Evolutionary conservation across 2,888 invertebrate species (phyloP).

Genomic region (Eristalis arbustorum): DNA sequence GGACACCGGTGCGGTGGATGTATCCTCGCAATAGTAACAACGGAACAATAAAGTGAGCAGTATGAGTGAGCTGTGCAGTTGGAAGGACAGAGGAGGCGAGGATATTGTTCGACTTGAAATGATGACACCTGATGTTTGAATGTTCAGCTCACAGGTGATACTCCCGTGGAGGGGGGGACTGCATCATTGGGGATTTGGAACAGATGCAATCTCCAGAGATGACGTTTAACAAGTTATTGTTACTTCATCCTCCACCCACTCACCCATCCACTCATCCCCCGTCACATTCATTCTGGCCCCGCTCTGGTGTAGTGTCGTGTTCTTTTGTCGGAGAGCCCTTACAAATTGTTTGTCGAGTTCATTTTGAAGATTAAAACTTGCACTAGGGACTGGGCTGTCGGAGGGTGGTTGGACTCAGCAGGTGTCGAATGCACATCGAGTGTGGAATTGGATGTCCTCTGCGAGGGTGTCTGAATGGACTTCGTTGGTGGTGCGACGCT

Average conservation of each 20-base stretch:
- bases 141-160: constrained; percentile 7
- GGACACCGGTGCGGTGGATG: neutral
- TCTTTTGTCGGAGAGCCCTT: constrained; percentile 22
- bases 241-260: constrained; percentile 5
- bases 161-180: constrained; percentile 9
- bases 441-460: neutral
- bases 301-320: constrained; percentile 4
- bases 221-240: constrained; percentile 61
- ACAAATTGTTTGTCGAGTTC: constrained; percentile 65
- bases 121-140: constrained; percentile 62
- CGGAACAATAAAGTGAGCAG: constrained; percentile 65
- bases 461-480: neutral
- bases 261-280: neutral
- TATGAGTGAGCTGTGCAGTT: constrained; percentile 37
- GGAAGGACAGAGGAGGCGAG: constrained; percentile 11
- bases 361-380: constrained; percentile 68
- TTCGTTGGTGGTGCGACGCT: neutral
- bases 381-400: constrained; percentile 3
- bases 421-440: neutral
- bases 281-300: neutral
- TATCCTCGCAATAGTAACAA: constrained; percentile 31
- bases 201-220: constrained; percentile 41
- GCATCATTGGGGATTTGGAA: constrained; percentile 7
- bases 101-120: constrained; percentile 42
- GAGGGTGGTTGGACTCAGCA: neutral